Evolutionary conservation across 2,797 vertebrate species (phyloP), one percentile per base, ranked within the genome.

Genomic region (Myotis myotis): DNA sequence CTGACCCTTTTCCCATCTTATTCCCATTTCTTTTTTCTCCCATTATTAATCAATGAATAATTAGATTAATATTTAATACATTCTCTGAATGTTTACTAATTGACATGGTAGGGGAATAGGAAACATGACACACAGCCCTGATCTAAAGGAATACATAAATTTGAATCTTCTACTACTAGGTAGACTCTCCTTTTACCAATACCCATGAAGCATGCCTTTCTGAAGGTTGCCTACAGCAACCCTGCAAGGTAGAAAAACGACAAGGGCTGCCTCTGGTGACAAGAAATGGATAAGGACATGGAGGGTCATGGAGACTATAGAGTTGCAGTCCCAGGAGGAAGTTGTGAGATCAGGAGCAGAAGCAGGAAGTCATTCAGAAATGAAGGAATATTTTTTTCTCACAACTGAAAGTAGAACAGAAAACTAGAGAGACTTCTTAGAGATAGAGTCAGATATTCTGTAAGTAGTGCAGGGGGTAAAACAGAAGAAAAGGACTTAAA

Each of bases 341-440:
- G 71, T 17, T 90, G 25, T 81, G 38, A 20, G 36, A 91, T 88
- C 38, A 44, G 20, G 17, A 96, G 10, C 30, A 87, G 22, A 94
- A 93, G 41, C 30, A 92, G 17, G 28, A 33, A n/a, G 51, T 44
- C 68, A 68, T 85, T 91, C 55, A 51, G n/a, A 94, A 97, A 92
- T 4, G 5, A 90, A 88, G 64, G 28, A 70, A n/a, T 64, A 20
- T 66, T 33, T 66, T 66, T 19, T 16, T 15, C 57, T 86, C 66
- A 38, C 17, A 49, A 33, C 30, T 70, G 68, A 88, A 81, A 88
- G 86, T 60, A 17, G 68, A 36, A 49, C 44, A 51, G 33, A 81
- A 93, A 89, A 44, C 47, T 36, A 57, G 68, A 80, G 20, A 72
- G 36, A 93, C 76, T 80, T 76, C 70, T 75, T 81, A 88, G 71